Evolutionary conservation across 1,140 invertebrate species (phyloP).

Genomic region (Trachelipus rathkii): DNA sequence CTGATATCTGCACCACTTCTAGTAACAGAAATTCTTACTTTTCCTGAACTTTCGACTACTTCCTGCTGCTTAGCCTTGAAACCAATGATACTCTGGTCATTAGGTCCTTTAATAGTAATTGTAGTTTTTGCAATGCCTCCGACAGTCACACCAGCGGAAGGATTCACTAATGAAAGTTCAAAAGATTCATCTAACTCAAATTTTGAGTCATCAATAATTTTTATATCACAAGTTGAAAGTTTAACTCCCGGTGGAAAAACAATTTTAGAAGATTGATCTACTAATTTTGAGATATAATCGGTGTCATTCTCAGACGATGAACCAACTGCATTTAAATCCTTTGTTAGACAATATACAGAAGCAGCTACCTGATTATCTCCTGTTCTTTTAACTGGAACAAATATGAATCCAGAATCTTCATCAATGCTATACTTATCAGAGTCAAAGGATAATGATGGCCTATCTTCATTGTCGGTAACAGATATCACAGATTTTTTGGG

Average conservation of each 20-base stretch:
- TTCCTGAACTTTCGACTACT: conserved; percentile 29
- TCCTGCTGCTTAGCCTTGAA: conserved; percentile 28
- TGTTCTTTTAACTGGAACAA: conserved; percentile 28
- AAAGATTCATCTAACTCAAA: conserved; percentile 52
- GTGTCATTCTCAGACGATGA: conserved; percentile 42
- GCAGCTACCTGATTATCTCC: conserved; percentile 30
- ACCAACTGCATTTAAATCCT: conserved; percentile 38
- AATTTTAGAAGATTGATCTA: conserved; percentile 47
- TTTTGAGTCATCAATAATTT: conserved; percentile 53
- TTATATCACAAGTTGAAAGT: conserved; percentile 50
- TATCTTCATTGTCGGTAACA: conserved; percentile 33
- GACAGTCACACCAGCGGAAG: conserved; percentile 36
- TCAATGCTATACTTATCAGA: conserved; percentile 26
- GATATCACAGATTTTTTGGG: conserved; percentile 30
- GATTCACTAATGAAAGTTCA: conserved; percentile 49
- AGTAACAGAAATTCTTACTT: conserved; percentile 29
- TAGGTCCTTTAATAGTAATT: conserved; percentile 39
- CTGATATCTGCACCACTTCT: conserved; percentile 34
- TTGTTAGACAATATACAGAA: conserved; percentile 37
- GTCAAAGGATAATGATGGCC: conserved; percentile 35
- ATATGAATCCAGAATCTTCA: conserved; percentile 32
- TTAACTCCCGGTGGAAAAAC: conserved; percentile 50
- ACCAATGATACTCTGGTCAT: conserved; percentile 35
- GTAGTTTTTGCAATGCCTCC: conserved; percentile 25
- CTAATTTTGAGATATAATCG: conserved; percentile 51